A percentile compares a stretch with the other conserved stretches of the same genome.
Evolutionary conservation across 2,888 invertebrate genomes (phyloP).

Genomic region (Mimumesa dahlbomi): DNA sequence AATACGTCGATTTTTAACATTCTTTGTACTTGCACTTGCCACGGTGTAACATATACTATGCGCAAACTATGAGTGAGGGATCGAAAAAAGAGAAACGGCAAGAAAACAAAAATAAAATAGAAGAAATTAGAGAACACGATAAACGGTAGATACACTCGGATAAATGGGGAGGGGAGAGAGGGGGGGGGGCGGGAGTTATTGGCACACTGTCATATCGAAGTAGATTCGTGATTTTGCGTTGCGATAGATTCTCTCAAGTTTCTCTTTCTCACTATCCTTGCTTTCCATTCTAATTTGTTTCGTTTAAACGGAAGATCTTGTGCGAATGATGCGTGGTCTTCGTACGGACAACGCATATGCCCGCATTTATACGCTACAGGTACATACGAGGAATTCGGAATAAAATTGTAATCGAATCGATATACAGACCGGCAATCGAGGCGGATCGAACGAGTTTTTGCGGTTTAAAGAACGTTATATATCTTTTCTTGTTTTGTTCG

Average conservation of each 20-base stretch:
- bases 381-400: slow-evolving; percentile 62
- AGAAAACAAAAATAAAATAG: slow-evolving; percentile 3
- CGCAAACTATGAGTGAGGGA: slow-evolving; percentile 11
- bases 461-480: too few species aligned
- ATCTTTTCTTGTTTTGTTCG: too few species aligned
- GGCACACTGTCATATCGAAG: slow-evolving; percentile 78
- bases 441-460: too few species aligned
- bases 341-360: slow-evolving; percentile 49
- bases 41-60: slow-evolving; percentile 18
- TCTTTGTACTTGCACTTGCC: slow-evolving; percentile 55
- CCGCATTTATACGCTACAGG: slow-evolving; percentile 56
- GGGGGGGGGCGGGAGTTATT: slow-evolving; percentile 62
- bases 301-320: slow-evolving; percentile 72
- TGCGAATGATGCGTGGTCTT: slow-evolving; percentile 60
- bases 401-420: slow-evolving; percentile 42
- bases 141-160: slow-evolving; percentile 55
- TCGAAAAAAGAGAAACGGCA: slow-evolving; percentile 14
- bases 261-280: slow-evolving; percentile 3
- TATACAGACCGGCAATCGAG: slow-evolving; percentile 5
- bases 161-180: background rate
- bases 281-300: slow-evolving; percentile 22
- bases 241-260: slow-evolving; percentile 43
- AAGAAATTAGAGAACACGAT: slow-evolving; percentile 40
- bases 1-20: background rate
- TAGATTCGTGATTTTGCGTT: slow-evolving; percentile 65